phyloP scores from a whole-genome alignment of 2,888 invertebrate genomes.

The Fragum whitleyi region DNA sequence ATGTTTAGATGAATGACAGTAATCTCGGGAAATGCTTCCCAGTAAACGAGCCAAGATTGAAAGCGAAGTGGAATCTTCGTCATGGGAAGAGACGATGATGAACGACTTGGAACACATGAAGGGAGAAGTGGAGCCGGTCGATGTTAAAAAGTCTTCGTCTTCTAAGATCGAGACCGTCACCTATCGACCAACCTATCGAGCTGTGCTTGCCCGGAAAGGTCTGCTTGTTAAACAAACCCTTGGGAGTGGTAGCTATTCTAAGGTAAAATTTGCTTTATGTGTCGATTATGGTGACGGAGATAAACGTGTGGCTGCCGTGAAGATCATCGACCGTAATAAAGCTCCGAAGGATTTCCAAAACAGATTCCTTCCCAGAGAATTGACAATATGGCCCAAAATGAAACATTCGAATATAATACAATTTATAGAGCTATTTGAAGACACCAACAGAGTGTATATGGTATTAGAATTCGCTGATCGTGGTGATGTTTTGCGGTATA shows the following conservation, averaged over 20 bases:
- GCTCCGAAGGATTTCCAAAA: slow-evolving; percentile 92
- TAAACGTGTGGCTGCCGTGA: slow-evolving; percentile 84
- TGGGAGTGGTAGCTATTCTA: slow-evolving; percentile 84
- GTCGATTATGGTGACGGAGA: slow-evolving; percentile 64
- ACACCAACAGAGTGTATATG: slow-evolving; percentile 86
- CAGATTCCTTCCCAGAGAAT: slow-evolving; percentile 93
- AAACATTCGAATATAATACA: slow-evolving; percentile 93
- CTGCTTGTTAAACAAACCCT: slow-evolving; percentile 81
- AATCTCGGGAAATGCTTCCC: slow-evolving; percentile 64
- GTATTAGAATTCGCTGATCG: slow-evolving; percentile 85
- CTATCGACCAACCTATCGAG: slow-evolving; percentile 81
- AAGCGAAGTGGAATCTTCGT: slow-evolving; percentile 64
- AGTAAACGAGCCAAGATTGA: slow-evolving; percentile 68
- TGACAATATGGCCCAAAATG: slow-evolving; percentile 91
- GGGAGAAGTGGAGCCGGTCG: slow-evolving; percentile 78
- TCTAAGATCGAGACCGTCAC: slow-evolving; percentile 70
- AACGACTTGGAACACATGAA: slow-evolving; percentile 77
- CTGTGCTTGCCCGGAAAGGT: slow-evolving; percentile 81
- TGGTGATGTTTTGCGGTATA: slow-evolving; percentile 85
- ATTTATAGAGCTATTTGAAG: slow-evolving; percentile 92
- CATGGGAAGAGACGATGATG: slow-evolving; percentile 61
- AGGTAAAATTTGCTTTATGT: slow-evolving; percentile 90
- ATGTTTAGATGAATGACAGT: background rate
- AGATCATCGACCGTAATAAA: slow-evolving; percentile 91
- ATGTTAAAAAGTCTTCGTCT: slow-evolving; percentile 69